Base-by-base conservation (phyloP, 53 echinoderm and acorn worm species). In the Glandiceps talaboti region DNA sequence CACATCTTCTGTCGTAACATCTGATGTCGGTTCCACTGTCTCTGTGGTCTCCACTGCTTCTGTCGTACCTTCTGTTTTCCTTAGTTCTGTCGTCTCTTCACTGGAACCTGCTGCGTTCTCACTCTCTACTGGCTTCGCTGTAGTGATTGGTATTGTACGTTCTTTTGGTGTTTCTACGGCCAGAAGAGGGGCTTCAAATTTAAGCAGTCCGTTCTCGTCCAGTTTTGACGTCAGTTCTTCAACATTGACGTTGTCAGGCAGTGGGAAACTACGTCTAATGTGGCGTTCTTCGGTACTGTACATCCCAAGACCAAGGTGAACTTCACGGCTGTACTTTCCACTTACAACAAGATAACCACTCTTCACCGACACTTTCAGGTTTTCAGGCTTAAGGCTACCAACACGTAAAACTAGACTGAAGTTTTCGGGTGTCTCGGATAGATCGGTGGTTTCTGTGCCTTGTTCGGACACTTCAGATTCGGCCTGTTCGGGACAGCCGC, bases 391-490 rank as follows among this genome's bases (percentile, higher is more conserved):
- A 20, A 45, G 20, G 20, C 20, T 45, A 20, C 64, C 64, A 45
- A 45, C 64, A 12, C 6, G 20, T 45, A 45, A 6, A 45, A 20
- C 64, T 12, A 45, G 64, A 12, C 20, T 45, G 64, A 45, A 45
- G 64, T 45, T 45, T 45, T 45, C 64, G 64, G 64, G 64, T 45
- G 64, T 45, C 64, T 45, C 64, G n/a, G n/a, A n/a, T n/a, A n/a
- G n/a, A n/a, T n/a, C n/a, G n/a, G n/a, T n/a, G n/a, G n/a, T n/a
- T n/a, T n/a, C n/a, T n/a, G n/a, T n/a, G n/a, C n/a, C n/a, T n/a
- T n/a, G n/a, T n/a, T n/a, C n/a, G n/a, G n/a, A n/a, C n/a, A n/a
- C n/a, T n/a, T n/a, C n/a, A n/a, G n/a, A n/a, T n/a, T n/a, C n/a
- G n/a, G n/a, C n/a, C n/a, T n/a, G n/a, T n/a, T n/a, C n/a, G n/a